Conservation (phyloP, 2,113 vertebrate genomes). For the Peromyscus maniculatus region DNA sequence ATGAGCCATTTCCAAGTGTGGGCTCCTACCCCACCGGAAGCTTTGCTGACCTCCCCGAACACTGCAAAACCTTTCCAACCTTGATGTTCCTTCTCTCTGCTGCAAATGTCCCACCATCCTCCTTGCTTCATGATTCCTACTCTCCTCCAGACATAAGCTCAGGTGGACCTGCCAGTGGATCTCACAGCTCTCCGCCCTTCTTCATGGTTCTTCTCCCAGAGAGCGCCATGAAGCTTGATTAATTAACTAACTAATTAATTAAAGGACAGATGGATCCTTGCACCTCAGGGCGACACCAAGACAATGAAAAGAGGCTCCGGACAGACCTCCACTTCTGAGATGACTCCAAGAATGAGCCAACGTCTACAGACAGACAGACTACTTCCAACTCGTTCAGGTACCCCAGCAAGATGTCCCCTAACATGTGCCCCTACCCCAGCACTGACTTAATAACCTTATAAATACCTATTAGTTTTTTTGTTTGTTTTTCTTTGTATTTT, state of each 20-base stretch:
- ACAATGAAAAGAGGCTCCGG: not conserved
- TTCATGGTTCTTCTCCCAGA: not conserved
- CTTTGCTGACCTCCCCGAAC: not conserved
- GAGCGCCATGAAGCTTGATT: not conserved
- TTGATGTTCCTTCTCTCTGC: not conserved
- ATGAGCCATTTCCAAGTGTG: not conserved
- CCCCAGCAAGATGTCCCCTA: not conserved
- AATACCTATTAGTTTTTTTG: not conserved
- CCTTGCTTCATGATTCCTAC: accelerated
- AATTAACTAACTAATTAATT: not conserved
- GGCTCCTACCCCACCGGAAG: not conserved
- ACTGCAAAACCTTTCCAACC: not conserved
- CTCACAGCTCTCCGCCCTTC: not conserved
- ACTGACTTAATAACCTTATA: not conserved
- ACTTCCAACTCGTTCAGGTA: not conserved
- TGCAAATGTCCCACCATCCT: accelerated
- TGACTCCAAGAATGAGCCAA: not conserved
- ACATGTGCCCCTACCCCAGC: accelerated
- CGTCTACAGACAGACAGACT: not conserved
- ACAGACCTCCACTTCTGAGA: not conserved
- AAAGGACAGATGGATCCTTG: not conserved
- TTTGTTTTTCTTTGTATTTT: not conserved
- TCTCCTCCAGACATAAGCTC: not conserved
- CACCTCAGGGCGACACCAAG: not conserved
- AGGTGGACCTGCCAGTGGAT: not conserved